Evolutionary conservation across 2,888 invertebrate species (phyloP), one percentile per base, ranked within the genome.

Genomic region (Pasiphila rectangulata): DNA sequence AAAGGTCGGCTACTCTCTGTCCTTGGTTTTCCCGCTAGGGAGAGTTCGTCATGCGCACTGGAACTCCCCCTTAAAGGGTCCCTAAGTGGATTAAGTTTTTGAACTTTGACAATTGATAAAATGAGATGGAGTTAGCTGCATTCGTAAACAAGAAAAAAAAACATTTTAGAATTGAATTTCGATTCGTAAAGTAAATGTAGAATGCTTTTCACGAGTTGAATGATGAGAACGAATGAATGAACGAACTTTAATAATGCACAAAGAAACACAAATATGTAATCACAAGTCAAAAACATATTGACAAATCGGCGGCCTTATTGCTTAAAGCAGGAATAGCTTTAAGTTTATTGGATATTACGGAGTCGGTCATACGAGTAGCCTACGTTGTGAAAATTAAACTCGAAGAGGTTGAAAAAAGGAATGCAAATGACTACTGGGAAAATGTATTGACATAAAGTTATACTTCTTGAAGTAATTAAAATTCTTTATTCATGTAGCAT

Each of bases 31-130:
- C 81, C 81, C 83, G 80, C 80, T 81, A 77, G 81, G 79, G 71
- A 69, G 69, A 70, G 43, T 48, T 50, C 59, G 83, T 74, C 86
- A 86, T 85, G 86, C 85, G 85, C 86, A 85, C 63, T 83, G 65
- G 66, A 64, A 69, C 72, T 69, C 68, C 47, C 68, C 72, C 74
- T 78, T 72, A 75, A 83, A 84, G 81, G 81, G 83, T 76, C 75
- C 83, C 77, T 81, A 83, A 84, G 82, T 83, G 83, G 83, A 86
- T 86, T 87, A 83, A 86, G 83, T 85, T 87, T 86, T 85, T 82
- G 84, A 86, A 87, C 82, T 86, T 86, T 78, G 79, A 83, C 83
- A 83, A 86, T 85, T 84, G 82, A 81, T 87, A 79, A 82, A 83
- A 85, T 78, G 78, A 78, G 78, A 83, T 78, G 72, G 76, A 79